Conservation (phyloP, 1,140 invertebrate species). For the Drosophila novamexicana region DNA sequence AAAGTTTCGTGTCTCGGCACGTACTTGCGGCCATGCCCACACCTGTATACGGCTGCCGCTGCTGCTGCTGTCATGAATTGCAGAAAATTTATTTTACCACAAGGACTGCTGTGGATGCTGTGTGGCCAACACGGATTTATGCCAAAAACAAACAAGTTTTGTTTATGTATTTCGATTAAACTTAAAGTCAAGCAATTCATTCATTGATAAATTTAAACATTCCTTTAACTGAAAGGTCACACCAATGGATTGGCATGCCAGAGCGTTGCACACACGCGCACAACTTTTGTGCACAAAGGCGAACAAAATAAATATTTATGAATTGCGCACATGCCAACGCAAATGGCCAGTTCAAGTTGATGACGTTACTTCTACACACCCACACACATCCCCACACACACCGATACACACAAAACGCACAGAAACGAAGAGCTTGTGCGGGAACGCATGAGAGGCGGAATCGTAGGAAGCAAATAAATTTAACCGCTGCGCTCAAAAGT, state of each 20-base stretch:
- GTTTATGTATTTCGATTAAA: slow-evolving; percentile 69
- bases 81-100: slow-evolving; percentile 77
- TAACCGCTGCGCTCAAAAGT: slow-evolving; percentile 48
- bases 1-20: slow-evolving; percentile 74
- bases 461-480: slow-evolving; percentile 24
- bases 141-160: slow-evolving; percentile 41
- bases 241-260: slow-evolving; percentile 48
- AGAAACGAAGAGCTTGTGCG: slow-evolving; percentile 3
- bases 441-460: slow-evolving; percentile 16
- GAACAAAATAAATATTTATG: slow-evolving; percentile 75
- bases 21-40: slow-evolving; percentile 48
- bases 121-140: slow-evolving; percentile 44
- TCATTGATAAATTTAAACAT: slow-evolving; percentile 70
- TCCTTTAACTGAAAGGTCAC: slow-evolving; percentile 49
- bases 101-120: slow-evolving; percentile 64
- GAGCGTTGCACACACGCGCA: slow-evolving; percentile 26
- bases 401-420: slow-evolving; percentile 8
- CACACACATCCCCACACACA: slow-evolving; percentile 20
- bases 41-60: slow-evolving; percentile 44
- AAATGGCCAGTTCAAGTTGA: slow-evolving; percentile 57
- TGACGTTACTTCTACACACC: slow-evolving; percentile 58
- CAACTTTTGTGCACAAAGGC: slow-evolving; percentile 36
- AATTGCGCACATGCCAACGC: slow-evolving; percentile 60
- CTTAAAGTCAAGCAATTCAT: slow-evolving; percentile 55
- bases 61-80: slow-evolving; percentile 66